Conservation (phyloP, 2,113 vertebrate genomes). For the Psettodes erumei region DNA sequence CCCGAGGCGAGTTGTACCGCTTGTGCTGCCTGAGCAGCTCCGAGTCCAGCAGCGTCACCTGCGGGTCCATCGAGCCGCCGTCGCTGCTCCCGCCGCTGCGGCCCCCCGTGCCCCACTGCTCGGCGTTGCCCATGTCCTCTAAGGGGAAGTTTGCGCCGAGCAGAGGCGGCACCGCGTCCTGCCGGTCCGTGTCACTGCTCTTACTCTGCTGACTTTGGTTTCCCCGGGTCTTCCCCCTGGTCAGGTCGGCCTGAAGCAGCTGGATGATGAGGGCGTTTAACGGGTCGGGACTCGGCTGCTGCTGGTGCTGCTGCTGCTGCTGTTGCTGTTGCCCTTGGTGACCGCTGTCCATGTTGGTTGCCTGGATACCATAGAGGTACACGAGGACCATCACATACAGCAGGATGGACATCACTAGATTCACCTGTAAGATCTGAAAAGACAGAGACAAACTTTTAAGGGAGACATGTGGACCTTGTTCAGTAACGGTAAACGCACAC, state of each 20-base stretch:
- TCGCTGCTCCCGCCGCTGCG: constrained; percentile 55
- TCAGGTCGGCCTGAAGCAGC: constrained; percentile 95
- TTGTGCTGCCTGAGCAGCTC: constrained; percentile 91
- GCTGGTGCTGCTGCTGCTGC: constrained; percentile 80
- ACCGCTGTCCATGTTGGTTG: constrained; percentile 90
- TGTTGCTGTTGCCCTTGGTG: constrained; percentile 72
- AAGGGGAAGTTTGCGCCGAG: constrained; percentile 36
- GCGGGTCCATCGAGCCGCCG: constrained; percentile 77
- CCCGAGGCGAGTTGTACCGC: constrained; percentile 92
- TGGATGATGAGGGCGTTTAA: constrained; percentile 96
- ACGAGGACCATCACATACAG: constrained; percentile 98
- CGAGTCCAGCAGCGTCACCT: constrained; percentile 82
- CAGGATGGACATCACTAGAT: constrained; percentile 99
- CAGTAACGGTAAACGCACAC: too few species aligned
- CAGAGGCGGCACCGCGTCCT: constrained; percentile 48
- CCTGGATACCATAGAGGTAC: constrained; percentile 97
- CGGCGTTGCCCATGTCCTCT: constrained; percentile 65
- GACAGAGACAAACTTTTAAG: constrained; percentile 43
- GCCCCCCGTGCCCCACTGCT: constrained; percentile 59
- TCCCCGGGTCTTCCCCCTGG: constrained; percentile 82
- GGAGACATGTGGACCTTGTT: too few species aligned
- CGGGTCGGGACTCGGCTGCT: constrained; percentile 89
- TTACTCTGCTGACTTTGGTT: constrained; percentile 60
- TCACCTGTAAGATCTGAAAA: constrained; percentile 98
- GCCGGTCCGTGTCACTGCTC: constrained; percentile 38